These are phyloP conservation scores for Rhagologus leucostigma DNA, from an alignment of 2,113 vertebrate genomes.

Conservation along the genomic window DNA sequence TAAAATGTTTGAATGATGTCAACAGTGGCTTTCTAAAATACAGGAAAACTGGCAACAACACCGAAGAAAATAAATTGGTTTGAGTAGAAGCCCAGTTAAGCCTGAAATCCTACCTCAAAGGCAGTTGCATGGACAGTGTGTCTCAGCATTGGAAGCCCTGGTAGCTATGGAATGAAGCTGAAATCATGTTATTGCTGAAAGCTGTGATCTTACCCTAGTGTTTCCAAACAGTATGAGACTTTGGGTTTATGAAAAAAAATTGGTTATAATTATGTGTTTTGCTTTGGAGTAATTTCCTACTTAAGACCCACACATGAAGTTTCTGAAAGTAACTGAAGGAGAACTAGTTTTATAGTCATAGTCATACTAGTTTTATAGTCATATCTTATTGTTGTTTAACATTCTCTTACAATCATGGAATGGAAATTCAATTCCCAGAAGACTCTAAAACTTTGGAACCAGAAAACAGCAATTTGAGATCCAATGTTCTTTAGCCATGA, in stretches of 20 bases:
- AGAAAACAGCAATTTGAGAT: background rate
- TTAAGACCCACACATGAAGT: background rate
- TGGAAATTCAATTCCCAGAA: conserved; percentile 26
- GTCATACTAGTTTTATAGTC: background rate
- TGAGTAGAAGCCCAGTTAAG: background rate
- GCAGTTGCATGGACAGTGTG: background rate
- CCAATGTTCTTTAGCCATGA: background rate
- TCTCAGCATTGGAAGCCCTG: background rate
- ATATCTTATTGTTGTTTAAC: background rate
- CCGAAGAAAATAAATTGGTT: background rate
- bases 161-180: background rate
- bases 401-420: background rate
- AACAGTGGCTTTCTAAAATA: background rate
- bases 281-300: background rate
- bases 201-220: accelerated
- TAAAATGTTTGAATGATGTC: background rate
- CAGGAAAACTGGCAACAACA: background rate
- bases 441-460: background rate
- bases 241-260: background rate
- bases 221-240: background rate
- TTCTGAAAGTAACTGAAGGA: background rate
- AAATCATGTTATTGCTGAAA: background rate
- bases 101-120: background rate
- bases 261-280: background rate
- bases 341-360: background rate